phyloP scores from a whole-genome alignment of 2,888 invertebrate genomes.

The Drosophila mercatorum region DNA sequence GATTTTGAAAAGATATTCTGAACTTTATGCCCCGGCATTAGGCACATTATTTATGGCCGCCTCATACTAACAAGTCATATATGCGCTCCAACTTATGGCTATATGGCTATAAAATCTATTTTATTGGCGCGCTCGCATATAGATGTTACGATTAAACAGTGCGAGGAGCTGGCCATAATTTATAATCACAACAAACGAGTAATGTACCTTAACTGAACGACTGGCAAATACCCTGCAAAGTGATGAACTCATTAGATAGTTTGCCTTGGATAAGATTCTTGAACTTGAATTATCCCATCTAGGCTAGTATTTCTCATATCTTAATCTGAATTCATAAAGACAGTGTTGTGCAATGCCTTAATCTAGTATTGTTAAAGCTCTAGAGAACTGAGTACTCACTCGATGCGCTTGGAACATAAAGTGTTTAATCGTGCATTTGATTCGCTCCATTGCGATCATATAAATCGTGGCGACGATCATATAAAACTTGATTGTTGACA shows the following conservation, averaged over 20 bases:
- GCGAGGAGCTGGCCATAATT: constrained; percentile 56
- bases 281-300: too few species aligned
- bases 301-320: not conserved
- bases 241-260: not conserved
- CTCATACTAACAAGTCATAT: constrained; percentile 40
- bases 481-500: constrained; percentile 63
- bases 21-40: constrained; percentile 35
- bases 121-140: constrained; percentile 61
- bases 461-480: constrained; percentile 59
- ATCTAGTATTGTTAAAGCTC: not conserved
- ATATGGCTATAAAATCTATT: constrained; percentile 60
- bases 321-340: not conserved
- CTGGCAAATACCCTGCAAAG: constrained; percentile 27
- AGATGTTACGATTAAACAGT: constrained; percentile 62
- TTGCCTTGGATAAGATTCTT: accelerated
- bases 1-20: constrained; percentile 58
- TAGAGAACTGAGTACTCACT: constrained; percentile 3
- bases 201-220: not conserved
- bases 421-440: constrained; percentile 8
- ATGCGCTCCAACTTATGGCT: constrained; percentile 52
- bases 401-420: not conserved
- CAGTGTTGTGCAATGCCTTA: not conserved
- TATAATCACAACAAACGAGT: constrained; percentile 51
- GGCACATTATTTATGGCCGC: constrained; percentile 39
- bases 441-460: constrained; percentile 47